Evolutionary conservation across 2,797 vertebrate genomes (phyloP), one percentile per base, ranked within the genome.

Genomic region (Hirundo rustica): DNA sequence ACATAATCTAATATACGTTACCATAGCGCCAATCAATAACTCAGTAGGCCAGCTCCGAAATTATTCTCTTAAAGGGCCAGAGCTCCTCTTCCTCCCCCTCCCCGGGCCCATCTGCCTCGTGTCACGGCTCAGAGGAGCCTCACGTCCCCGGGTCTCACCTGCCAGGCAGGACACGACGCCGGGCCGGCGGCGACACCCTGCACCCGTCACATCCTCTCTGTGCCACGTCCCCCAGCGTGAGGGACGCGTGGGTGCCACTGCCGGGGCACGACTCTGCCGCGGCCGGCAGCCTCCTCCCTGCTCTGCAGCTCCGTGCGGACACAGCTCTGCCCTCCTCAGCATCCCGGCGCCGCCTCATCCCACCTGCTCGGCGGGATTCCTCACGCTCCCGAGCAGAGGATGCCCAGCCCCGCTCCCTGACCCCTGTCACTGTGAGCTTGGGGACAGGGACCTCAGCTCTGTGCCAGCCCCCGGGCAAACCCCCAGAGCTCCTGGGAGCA

Each of bases 1-100:
- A 96, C 97, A 96, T 97, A 97, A 97, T 97, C 97, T 97, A 97
- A 97, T 97, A 97, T 96, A 97, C 91, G 97, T 97, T 97, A 97
- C 97, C 97, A 97, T 97, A 97, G 96, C 94, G 93, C 96, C 96
- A 95, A 97, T 97, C 97, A 97, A 97, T 97, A 97, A 95, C 97
- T 93, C 97, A 97, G 96, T 96, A 97, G 96, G 95, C 96, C 95
- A 96, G 95, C 94, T 95, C 96, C 92, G 92, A 97, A 97, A 95
- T 92, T 95, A 94, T 95, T 94, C 96, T 94, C 96, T 97, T 97
- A 97, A 97, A 97, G 97, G 95, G 95, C 70, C 93, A 93, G 91
- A 25, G 30, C 55, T 32, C 42, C 71, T 71, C 72, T 51, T 62
- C 60, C 44, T 68, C 65, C 90, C 73, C 77, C 38, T 62, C 32